These are phyloP conservation scores for Dipodomys spectabilis DNA, from an alignment of 2,113 vertebrate genomes.

Conservation along the genomic window DNA sequence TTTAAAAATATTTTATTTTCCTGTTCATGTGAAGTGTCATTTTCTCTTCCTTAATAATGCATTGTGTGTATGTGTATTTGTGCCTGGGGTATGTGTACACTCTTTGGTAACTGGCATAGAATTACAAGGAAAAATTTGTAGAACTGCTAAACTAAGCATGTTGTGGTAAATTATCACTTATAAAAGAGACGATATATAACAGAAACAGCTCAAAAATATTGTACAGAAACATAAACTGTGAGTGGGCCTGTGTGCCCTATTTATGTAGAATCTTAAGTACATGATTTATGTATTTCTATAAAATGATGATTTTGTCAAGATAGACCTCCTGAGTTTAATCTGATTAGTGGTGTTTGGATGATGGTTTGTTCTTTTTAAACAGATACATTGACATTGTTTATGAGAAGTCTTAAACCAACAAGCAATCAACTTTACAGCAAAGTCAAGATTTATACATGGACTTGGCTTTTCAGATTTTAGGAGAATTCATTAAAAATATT, in stretches of 20 bases:
- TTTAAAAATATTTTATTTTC: constrained; percentile 58
- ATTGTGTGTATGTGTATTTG: neutral
- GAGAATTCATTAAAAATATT: constrained; percentile 74
- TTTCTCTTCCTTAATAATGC: neutral
- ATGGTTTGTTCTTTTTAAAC: constrained; percentile 81
- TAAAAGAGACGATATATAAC: neutral
- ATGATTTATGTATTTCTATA: constrained; percentile 79
- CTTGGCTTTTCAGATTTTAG: constrained; percentile 77
- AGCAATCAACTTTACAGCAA: constrained; percentile 76
- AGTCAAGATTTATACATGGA: constrained; percentile 81
- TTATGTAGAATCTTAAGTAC: constrained; percentile 53
- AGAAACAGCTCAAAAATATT: constrained; percentile 20
- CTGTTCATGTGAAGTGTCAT: constrained; percentile 31
- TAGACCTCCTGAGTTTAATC: constrained; percentile 81
- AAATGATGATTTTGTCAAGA: constrained; percentile 78
- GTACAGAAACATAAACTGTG: constrained; percentile 35
- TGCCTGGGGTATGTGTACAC: neutral
- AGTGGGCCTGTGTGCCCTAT: neutral
- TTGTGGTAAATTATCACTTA: constrained; percentile 34
- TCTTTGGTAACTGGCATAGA: neutral
- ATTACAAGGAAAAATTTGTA: constrained; percentile 24
- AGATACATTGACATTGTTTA: constrained; percentile 84
- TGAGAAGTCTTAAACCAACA: constrained; percentile 81
- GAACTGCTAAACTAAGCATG: neutral
- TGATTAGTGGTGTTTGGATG: constrained; percentile 78